Conservation (phyloP, 2,888 invertebrate genomes). For the Lysandra coridon region DNA sequence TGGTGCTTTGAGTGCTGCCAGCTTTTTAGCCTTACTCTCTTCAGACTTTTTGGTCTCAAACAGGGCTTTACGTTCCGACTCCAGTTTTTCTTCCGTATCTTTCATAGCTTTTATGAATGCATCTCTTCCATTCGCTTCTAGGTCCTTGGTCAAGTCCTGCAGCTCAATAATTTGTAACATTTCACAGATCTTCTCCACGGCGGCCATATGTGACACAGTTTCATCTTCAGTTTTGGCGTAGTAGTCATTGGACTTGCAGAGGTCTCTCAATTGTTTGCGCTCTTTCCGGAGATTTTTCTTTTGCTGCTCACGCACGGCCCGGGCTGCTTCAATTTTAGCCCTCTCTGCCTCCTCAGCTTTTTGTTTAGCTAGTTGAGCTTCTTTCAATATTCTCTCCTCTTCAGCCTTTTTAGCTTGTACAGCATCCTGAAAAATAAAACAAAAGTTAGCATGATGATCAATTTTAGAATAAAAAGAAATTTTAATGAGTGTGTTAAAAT, state of each 20-base stretch:
- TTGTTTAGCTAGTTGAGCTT: constrained; percentile 87
- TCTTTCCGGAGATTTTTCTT: constrained; percentile 94
- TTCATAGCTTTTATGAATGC: constrained; percentile 85
- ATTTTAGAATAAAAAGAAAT: too few relatives aligned
- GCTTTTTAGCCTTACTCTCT: constrained; percentile 68
- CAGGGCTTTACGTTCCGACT: constrained; percentile 86
- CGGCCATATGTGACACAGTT: constrained; percentile 90
- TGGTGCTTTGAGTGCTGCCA: constrained; percentile 66
- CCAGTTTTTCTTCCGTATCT: constrained; percentile 87
- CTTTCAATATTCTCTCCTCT: constrained; percentile 87
- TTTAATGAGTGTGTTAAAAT: neutral
- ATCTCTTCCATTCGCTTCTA: constrained; percentile 83
- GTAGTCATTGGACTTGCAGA: constrained; percentile 91
- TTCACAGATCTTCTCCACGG: constrained; percentile 96
- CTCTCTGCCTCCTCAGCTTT: constrained; percentile 90
- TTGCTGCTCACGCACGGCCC: constrained; percentile 91
- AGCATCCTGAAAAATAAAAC: constrained; percentile 79
- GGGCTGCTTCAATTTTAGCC: constrained; percentile 88
- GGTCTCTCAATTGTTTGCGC: constrained; percentile 88
- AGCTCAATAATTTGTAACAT: constrained; percentile 85
- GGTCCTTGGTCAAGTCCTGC: constrained; percentile 86
- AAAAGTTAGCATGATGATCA: neutral
- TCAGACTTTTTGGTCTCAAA: constrained; percentile 76
- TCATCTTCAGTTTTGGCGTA: constrained; percentile 86
- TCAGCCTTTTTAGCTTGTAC: constrained; percentile 91